These are phyloP conservation scores for Oryzias javanicus DNA, from an alignment of 2,113 vertebrate species.

Conservation along the genomic window DNA sequence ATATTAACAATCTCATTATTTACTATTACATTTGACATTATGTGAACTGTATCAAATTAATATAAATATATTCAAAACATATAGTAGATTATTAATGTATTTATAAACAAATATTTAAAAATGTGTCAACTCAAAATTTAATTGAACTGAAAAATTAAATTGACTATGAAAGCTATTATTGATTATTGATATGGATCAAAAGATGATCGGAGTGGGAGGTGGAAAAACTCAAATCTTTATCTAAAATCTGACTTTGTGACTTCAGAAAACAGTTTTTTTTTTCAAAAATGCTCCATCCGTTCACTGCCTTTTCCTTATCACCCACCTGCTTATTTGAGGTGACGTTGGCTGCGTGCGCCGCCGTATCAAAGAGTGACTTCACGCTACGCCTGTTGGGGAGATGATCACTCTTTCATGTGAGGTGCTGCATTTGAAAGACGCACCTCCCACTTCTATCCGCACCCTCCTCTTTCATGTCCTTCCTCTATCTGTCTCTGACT, in stretches of 20 bases:
- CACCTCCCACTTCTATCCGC: slow-evolving; percentile 15
- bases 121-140: too few species aligned
- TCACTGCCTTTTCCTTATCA: neutral
- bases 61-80: too few species aligned
- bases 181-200: too few species aligned
- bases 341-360: neutral
- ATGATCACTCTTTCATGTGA: neutral
- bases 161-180: too few species aligned
- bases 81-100: too few species aligned
- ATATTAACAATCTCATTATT: too few species aligned
- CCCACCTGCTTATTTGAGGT: neutral
- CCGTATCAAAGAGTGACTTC: neutral
- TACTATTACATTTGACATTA: too few species aligned
- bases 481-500: slow-evolving; percentile 5
- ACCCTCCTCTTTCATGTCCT: neutral
- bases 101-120: too few species aligned
- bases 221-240: too few species aligned
- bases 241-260: neutral
- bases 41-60: too few species aligned
- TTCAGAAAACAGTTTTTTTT: slow-evolving; percentile 8
- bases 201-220: too few species aligned
- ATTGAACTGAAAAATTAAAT: too few species aligned
- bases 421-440: neutral
- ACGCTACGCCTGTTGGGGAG: neutral
- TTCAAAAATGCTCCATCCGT: neutral